Base-by-base conservation (phyloP, 2,113 vertebrate species). In the Pyxicephalus adspersus region DNA sequence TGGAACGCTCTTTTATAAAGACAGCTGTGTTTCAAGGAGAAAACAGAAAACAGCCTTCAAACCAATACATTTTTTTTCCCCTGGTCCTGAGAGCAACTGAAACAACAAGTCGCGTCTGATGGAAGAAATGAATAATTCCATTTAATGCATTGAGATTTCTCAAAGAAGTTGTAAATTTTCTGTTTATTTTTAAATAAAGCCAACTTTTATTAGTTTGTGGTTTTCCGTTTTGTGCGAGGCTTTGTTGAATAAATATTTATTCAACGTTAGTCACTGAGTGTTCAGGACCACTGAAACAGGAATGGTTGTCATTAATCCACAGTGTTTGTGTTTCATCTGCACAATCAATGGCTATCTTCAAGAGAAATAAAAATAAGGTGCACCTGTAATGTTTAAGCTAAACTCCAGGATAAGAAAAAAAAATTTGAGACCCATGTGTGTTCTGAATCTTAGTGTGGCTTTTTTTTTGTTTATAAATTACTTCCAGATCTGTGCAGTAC, bases 41-140 rank as follows among this genome's bases (percentile, higher is more conserved):
- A 0, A 68, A 86, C 84, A 0, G 67, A 87, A 84, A 77, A 75
- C 76, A 84, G 28, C 84, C 83, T 61, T 81, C 61, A 87, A 85
- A 84, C 16, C 81, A 77, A 51, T 78, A 4, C 67, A 76, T 89
- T 78, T 75, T 87, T 85, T 81, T 76, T 86, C 85, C n/a, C 88
- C 81, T 89, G 83, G 87, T 64, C 74, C 87, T 88, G 84, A 89
- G 84, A 80, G 77, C 86, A 83, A 87, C 88, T 87, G 85, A 90
- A 87, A 85, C 84, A 85, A 77, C 87, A 91, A 90, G 84, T 84
- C 85, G 88, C 85, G 88, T 89, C 86, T 88, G 85, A 88, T 89
- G 84, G 88, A 87, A 91, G 89, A 88, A 85, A 86, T 90, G 90
- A 91, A 87, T 89, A 91, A 89, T 86, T 90, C 86, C 79, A 84